phyloP scores from a whole-genome alignment of 2,888 invertebrate genomes.

The Hoplodrina blanda region DNA sequence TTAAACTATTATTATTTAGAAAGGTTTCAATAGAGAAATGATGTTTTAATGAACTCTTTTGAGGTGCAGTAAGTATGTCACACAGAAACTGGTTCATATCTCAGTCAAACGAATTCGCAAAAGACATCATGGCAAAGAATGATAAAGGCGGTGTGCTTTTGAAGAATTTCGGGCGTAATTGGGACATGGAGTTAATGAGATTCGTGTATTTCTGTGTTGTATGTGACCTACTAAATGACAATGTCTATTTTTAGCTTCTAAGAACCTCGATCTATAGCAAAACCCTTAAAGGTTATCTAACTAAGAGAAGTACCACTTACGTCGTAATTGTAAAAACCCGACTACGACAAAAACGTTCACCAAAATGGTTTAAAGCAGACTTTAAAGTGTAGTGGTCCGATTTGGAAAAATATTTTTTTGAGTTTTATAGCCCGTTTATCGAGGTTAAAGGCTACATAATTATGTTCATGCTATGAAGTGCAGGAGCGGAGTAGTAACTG shows the following conservation, averaged over 20 bases:
- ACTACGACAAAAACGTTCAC: no score
- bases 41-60: slow-evolving; percentile 17
- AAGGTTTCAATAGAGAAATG: not conserved
- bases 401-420: no score
- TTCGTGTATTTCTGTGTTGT: slow-evolving; percentile 29
- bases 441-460: no score
- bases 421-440: no score
- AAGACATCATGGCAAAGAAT: slow-evolving; percentile 18
- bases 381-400: no score
- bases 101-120: slow-evolving; percentile 17
- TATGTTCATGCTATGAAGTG: no score
- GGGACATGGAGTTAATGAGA: slow-evolving; percentile 45
- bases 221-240: slow-evolving; percentile 2
- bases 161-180: slow-evolving; percentile 33
- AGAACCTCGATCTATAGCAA: not conserved
- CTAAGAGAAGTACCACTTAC: no score
- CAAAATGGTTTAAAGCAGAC: no score
- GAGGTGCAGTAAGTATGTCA: slow-evolving; percentile 16
- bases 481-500: no score
- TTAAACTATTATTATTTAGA: not conserved
- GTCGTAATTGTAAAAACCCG: no score
- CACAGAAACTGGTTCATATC: not conserved
- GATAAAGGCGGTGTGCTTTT: slow-evolving; percentile 21
- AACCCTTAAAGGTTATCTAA: no score
- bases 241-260: not conserved